These are phyloP conservation scores for Notocelia uddmanniana DNA, from an alignment of 2,888 invertebrate species.

Conservation along the genomic window DNA sequence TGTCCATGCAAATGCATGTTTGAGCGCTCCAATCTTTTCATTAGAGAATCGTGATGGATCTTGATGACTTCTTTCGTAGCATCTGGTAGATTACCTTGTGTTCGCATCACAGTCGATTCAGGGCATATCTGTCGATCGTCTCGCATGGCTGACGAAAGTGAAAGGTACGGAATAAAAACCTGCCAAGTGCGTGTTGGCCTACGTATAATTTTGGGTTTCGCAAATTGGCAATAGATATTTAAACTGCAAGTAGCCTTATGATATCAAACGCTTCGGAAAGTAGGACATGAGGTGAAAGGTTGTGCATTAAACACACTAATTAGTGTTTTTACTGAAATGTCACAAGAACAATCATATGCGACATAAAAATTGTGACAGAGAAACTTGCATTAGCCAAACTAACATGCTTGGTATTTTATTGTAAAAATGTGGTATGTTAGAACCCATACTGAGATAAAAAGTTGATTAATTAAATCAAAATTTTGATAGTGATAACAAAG, in stretches of 20 bases:
- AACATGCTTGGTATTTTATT: no score
- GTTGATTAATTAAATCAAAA: no score
- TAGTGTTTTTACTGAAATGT: no score
- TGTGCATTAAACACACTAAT: no score
- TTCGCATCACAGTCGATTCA: conserved; percentile 54
- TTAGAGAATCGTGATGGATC: conserved; percentile 63
- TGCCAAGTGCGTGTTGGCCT: conserved; percentile 34
- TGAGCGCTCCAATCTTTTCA: conserved; percentile 68
- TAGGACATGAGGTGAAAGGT: no score
- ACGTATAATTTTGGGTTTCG: conserved; percentile 47
- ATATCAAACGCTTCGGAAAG: no score
- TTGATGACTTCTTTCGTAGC: conserved; percentile 57
- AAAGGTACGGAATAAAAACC: conserved; percentile 57
- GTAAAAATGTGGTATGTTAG: no score
- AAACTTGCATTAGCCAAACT: no score
- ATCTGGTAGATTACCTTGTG: conserved; percentile 62
- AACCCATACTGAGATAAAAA: no score
- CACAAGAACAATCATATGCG: no score
- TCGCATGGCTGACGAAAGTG: conserved; percentile 63
- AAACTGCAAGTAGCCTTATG: background rate
- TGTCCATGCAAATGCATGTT: conserved; percentile 73
- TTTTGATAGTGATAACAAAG: no score
- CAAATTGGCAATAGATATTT: conserved; percentile 18
- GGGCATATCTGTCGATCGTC: conserved; percentile 59
- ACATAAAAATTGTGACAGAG: no score